Evolutionary conservation across 2,888 invertebrate genomes (phyloP), one percentile per base, ranked within the genome.

Genomic region (Byasa hedistus): DNA sequence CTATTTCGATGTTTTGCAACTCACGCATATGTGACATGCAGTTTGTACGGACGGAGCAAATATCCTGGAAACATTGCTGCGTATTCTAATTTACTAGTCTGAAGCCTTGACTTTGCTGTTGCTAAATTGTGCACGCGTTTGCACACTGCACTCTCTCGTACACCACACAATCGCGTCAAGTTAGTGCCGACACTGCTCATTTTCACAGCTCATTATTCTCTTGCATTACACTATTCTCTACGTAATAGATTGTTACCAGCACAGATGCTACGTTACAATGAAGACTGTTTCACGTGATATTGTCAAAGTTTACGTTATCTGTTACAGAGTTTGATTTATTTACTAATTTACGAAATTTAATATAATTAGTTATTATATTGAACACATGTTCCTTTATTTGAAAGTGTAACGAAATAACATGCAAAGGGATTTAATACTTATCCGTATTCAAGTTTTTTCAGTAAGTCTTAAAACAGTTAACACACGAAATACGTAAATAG

Each of bases 171-270:
- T 65, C 65, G 63, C 66, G 68, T 65, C 65, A 54, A 62, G 36
- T 60, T 57, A 57, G 56, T 57, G 44, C 57, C 62, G 64, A 57
- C 61, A 52, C 61, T 51, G 58, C 51, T 65, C 57, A 69, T 68
- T 69, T 69, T 66, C 69, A 69, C 48, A 63, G 64, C 66, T 68
- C 59, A 69, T 68, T 68, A 64, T 48, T 44, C 56, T 59, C 54
- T 61, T 55, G 32, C 27, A 54, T 55, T 59, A 23, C 52, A 21
- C 21, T 52, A 4, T 32, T 21, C 21, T 51, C 61, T 21, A 21
- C 21, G 51, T 51, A 51, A 59, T 59, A 48, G 12, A 52, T 52
- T 52, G 52, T 52, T 52, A 0, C 21, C n/a, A n/a, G 52, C 21
- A 52, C 3, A 52, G 52, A 12, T 17, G 15, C 44, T 44, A 44